Conservation (phyloP, 2,888 invertebrate species). For the Helleia helle region DNA sequence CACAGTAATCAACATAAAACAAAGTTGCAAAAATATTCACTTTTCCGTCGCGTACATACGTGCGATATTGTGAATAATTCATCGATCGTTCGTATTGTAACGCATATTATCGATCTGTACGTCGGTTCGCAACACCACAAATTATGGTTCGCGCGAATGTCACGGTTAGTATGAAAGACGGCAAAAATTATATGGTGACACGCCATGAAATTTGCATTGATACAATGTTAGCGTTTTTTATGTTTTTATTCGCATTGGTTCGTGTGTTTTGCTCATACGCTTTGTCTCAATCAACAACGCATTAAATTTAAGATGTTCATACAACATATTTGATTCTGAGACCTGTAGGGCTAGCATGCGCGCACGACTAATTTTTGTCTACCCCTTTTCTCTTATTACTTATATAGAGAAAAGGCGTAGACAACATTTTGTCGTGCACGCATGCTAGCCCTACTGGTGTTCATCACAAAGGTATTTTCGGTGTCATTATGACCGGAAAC, state of each 20-base stretch:
- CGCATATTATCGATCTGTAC: background rate
- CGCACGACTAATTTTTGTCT: too few species aligned
- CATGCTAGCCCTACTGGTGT: too few species aligned
- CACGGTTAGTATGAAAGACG: background rate
- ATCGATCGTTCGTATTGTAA: background rate
- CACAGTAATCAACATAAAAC: conserved; percentile 8
- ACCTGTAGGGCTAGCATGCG: too few species aligned
- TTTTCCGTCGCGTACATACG: background rate
- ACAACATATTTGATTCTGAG: too few species aligned
- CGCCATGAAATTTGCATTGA: conserved; percentile 8
- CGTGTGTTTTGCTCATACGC: too few species aligned
- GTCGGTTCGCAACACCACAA: background rate
- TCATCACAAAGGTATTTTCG: too few species aligned
- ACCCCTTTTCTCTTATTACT: too few species aligned
- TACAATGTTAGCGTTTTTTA: background rate
- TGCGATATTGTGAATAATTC: conserved; percentile 4
- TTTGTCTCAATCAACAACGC: too few species aligned
- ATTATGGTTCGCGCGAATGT: background rate
- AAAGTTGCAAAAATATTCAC: conserved; percentile 9
- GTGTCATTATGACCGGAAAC: too few species aligned
- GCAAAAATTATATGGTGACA: background rate
- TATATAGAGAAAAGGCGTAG: too few species aligned
- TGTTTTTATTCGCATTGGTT: background rate
- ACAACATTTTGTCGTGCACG: too few species aligned
- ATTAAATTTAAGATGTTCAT: too few species aligned